Conservation (phyloP, 2,797 vertebrate genomes). For the Myotis findleyi region DNA sequence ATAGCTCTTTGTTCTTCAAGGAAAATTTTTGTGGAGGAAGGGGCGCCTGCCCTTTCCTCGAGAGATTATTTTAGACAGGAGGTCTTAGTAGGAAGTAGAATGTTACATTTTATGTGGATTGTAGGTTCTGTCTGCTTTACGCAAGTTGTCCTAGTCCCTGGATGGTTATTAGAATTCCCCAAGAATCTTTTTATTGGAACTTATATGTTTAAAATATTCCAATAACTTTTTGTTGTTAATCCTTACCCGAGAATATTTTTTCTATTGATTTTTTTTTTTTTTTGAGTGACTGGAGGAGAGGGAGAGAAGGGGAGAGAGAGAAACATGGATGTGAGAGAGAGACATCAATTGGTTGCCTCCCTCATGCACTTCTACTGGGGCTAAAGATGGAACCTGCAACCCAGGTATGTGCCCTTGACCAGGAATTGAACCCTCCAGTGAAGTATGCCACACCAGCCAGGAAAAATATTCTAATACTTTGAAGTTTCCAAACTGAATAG, state of each 20-base stretch:
- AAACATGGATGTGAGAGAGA: too few species aligned
- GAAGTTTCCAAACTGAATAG: background rate
- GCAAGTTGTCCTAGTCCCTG: background rate
- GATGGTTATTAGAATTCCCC: background rate
- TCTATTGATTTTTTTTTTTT: too few species aligned
- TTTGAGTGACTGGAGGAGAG: too few species aligned
- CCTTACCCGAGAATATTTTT: too few species aligned
- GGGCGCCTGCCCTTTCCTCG: background rate
- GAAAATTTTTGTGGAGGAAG: constrained; percentile 16
- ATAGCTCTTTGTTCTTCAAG: background rate
- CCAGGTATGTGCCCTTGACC: too few species aligned
- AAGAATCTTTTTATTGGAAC: constrained; percentile 33
- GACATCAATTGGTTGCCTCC: too few species aligned
- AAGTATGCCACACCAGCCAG: too few species aligned
- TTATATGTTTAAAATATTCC: constrained; percentile 23
- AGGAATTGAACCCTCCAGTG: too few species aligned
- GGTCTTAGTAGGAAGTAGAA: background rate
- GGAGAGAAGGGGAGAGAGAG: too few species aligned
- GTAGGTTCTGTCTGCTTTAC: background rate
- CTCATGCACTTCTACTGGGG: too few species aligned
- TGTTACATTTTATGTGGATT: constrained; percentile 29
- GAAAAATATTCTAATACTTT: background rate
- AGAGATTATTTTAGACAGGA: constrained; percentile 27
- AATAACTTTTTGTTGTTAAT: background rate
- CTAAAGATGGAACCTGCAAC: too few species aligned